Evolutionary conservation across 2,113 vertebrate species (phyloP).

Genomic region (Siniperca chuatsi): DNA sequence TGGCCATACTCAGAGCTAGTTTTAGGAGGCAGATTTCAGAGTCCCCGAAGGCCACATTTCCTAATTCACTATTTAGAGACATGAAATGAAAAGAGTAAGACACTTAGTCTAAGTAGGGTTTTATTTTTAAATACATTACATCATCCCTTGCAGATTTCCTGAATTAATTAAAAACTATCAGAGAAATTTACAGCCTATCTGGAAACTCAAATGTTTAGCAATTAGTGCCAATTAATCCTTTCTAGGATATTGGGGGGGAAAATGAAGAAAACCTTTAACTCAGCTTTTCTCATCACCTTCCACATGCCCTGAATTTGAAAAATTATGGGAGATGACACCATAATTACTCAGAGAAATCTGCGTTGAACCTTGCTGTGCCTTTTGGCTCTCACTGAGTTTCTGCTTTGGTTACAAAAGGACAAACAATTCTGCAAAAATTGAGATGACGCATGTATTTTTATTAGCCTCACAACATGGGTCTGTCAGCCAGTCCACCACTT

Average conservation of each 20-base stretch:
- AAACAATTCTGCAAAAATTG: background rate
- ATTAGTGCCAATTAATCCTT: constrained; percentile 14
- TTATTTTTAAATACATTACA: constrained; percentile 23
- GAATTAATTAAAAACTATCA: too few relatives aligned
- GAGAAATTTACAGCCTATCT: background rate
- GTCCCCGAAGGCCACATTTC: background rate
- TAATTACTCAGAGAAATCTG: constrained; percentile 14
- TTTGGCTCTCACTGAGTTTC: background rate
- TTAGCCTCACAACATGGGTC: background rate
- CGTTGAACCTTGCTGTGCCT: background rate
- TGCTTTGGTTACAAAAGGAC: background rate
- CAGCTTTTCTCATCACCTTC: constrained; percentile 2
- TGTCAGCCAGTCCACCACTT: background rate
- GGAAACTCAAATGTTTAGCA: background rate
- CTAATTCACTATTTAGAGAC: constrained; percentile 15
- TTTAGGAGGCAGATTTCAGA: constrained; percentile 1
- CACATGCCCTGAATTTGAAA: background rate
- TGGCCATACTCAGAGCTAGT: background rate
- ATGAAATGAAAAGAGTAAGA: background rate
- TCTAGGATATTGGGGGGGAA: background rate
- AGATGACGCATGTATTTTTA: background rate
- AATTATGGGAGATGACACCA: background rate
- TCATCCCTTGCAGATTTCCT: constrained; percentile 13
- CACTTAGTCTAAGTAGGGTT: background rate
- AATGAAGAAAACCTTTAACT: constrained; percentile 1